A percentile compares a stretch with the other conserved stretches of the same genome.
Evolutionary conservation across 2,113 vertebrate species (phyloP).

Genomic region (Aptenodytes patagonicus): DNA sequence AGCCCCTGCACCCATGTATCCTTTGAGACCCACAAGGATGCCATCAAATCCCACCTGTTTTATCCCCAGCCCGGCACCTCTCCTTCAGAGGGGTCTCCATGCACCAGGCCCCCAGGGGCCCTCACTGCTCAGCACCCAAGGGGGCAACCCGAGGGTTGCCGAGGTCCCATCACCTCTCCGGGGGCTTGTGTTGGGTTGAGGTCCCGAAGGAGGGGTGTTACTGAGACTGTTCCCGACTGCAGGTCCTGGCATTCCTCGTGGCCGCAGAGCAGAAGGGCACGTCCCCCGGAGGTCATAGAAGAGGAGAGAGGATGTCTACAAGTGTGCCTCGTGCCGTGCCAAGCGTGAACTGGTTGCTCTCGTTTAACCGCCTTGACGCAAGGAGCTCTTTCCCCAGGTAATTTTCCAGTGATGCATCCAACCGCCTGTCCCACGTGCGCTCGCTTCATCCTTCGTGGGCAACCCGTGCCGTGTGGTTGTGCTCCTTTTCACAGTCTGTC

Average conservation of each 20-base stretch:
- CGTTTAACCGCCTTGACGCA: neutral
- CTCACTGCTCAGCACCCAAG: neutral
- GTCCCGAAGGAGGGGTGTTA: neutral
- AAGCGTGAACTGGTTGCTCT: neutral
- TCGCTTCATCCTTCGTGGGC: neutral
- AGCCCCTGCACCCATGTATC: neutral
- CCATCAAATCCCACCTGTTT: neutral
- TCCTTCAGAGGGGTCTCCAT: neutral
- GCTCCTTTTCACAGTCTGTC: neutral
- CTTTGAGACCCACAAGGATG: neutral
- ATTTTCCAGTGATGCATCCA: neutral
- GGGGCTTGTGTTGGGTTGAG: fast-evolving
- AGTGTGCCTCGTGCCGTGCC: fast-evolving
- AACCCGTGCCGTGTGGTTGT: fast-evolving
- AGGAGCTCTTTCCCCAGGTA: neutral
- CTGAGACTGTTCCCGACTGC: neutral
- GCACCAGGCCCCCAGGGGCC: neutral
- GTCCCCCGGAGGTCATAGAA: neutral
- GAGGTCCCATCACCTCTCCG: fast-evolving
- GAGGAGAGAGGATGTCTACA: neutral
- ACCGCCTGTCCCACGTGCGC: fast-evolving
- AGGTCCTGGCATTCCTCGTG: neutral
- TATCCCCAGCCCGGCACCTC: neutral
- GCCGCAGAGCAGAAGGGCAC: neutral
- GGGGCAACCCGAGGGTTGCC: fast-evolving